These are phyloP conservation scores for Drosophila prolongata DNA, from an alignment of 2,888 invertebrate species.

Conservation along the genomic window DNA sequence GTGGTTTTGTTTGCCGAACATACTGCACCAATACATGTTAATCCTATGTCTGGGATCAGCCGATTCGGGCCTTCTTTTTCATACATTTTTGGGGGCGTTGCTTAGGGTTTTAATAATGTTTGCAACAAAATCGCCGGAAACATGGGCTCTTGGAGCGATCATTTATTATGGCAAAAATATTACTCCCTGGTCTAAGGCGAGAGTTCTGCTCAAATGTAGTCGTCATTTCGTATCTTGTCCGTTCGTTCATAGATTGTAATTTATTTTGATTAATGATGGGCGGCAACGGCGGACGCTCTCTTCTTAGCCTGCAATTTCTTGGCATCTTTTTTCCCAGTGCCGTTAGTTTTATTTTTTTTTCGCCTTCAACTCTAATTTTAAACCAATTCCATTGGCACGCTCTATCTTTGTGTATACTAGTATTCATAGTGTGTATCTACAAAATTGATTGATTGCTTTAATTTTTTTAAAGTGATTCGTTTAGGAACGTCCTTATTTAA, in stretches of 20 bases:
- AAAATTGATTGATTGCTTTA: constrained; percentile 33
- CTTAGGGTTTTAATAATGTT: constrained; percentile 16
- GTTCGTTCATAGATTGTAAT: constrained; percentile 46
- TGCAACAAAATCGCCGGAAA: constrained; percentile 36
- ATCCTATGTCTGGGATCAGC: constrained; percentile 38
- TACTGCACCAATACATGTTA: constrained; percentile 13
- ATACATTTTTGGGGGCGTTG: constrained; percentile 29
- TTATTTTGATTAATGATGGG: constrained; percentile 52
- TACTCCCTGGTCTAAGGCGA: constrained; percentile 12
- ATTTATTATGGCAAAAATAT: constrained; percentile 43
- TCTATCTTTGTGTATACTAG: constrained; percentile 4
- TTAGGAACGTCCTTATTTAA: constrained; percentile 3
- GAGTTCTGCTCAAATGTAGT: constrained; percentile 40
- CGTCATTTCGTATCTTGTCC: constrained; percentile 32
- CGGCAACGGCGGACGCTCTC: constrained; percentile 25
- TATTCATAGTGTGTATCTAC: neutral
- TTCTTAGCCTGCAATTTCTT: constrained; percentile 11
- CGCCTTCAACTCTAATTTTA: constrained; percentile 30
- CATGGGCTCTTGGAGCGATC: constrained; percentile 20
- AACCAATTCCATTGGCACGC: constrained; percentile 32
- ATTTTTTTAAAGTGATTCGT: neutral
- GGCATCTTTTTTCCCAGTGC: constrained; percentile 15
- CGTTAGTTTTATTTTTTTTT: constrained; percentile 32
- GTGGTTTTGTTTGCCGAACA: constrained; percentile 24
- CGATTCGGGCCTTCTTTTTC: constrained; percentile 2